phyloP scores from a whole-genome alignment of 2,888 invertebrate genomes.

The Folsomia manolachei region DNA sequence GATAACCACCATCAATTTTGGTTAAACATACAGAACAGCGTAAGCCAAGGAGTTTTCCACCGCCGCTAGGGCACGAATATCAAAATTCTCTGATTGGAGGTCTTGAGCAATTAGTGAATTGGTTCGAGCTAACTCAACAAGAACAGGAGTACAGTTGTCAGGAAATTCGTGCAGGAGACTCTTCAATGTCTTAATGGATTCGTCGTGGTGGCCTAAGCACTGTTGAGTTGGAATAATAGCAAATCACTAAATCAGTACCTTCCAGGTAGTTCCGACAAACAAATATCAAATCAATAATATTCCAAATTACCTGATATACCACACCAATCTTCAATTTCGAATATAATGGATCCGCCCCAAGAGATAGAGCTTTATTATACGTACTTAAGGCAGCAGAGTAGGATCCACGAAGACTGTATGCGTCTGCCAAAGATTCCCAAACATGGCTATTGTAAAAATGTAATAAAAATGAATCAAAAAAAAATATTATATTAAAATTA shows the following conservation, averaged over 20 bases:
- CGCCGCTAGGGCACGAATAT: conserved; percentile 69
- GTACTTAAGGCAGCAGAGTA: conserved; percentile 83
- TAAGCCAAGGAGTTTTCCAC: conserved; percentile 67
- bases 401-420: conserved; percentile 84
- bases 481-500: no score
- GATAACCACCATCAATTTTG: no score
- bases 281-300: no score
- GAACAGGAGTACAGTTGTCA: conserved; percentile 65
- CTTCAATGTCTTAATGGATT: conserved; percentile 70
- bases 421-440: conserved; percentile 88
- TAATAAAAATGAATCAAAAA: no score
- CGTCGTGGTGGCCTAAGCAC: conserved; percentile 66
- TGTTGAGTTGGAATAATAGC: conserved; percentile 51
- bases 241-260: neutral
- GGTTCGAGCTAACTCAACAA: conserved; percentile 80
- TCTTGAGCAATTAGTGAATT: conserved; percentile 70
- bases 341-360: conserved; percentile 66
- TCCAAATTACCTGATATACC: conserved; percentile 62
- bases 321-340: conserved; percentile 72
- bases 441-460: conserved; percentile 60
- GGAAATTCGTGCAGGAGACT: conserved; percentile 60
- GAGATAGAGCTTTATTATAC: conserved; percentile 71
- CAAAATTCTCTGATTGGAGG: conserved; percentile 65
- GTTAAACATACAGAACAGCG: conserved; percentile 32
- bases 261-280: no score